Base-by-base conservation (phyloP, 2,797 vertebrate genomes). In the Eremophila alpestris region DNA sequence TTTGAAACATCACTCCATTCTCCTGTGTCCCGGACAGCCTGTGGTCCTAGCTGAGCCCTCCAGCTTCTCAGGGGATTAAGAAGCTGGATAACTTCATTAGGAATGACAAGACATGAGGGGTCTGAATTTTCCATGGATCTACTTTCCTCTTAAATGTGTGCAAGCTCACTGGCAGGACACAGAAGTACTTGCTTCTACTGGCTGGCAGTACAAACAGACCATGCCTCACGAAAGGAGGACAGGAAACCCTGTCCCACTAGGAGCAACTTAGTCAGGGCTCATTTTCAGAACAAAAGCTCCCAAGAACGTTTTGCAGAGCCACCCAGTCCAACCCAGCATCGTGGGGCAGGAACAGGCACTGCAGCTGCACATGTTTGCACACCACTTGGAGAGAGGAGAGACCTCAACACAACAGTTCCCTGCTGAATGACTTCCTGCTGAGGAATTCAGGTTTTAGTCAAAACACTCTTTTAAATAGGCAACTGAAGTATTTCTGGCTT, bases 401-500 rank as follows among this genome's bases (percentile, higher is more conserved):
- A 87, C 54, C 64, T 75, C 65, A n/a, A 32, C 7, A 51, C 34
- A 87, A 14, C 62, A 68, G 51, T 23, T 73, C 73, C 70, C 10
- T 55, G 65, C 78, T 60, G 65, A 75, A 65, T 8, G 14, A 19
- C 59, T 62, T 90, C 67, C 88, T 49, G 55, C 68, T 91, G 73
- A 32, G 62, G 69, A 94, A 94, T 6, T n/a, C 82, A 91, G 69
- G 46, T 88, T 94, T 83, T 65, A 94, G 77, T 76, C 84, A 73
- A 74, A 88, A 65, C 2, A 6, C n/a, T 78, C 77, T 69, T 89
- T 74, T 45, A 59, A 95, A 86, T 24, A 41, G 32, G 54, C 62
- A 88, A 86, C 58, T 93, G 62, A 96, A 93, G 69, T 69, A 69
- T 75, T 83, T 83, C 85, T 91, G 59, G 36, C 40, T 90, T 51